These are phyloP conservation scores for Nomada fucata DNA, from an alignment of 2,888 invertebrate species.

Conservation along the genomic window DNA sequence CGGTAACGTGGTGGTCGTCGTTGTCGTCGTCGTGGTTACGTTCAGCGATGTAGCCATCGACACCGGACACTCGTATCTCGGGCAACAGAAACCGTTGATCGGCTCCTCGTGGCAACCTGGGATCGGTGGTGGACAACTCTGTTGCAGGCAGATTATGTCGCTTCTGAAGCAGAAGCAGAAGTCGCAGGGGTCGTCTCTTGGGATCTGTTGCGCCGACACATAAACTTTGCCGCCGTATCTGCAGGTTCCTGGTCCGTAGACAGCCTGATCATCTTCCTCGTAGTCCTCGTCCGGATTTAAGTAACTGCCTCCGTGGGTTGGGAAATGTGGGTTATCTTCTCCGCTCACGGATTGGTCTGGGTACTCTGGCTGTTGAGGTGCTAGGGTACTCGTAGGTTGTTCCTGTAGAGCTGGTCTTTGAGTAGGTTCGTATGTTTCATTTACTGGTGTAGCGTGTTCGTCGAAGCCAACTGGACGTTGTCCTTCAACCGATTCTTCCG, in stretches of 20 bases:
- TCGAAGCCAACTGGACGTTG: constrained; percentile 69
- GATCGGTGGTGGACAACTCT: constrained; percentile 97
- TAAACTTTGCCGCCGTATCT: constrained; percentile 96
- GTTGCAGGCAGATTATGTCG: constrained; percentile 97
- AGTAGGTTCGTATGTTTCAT: constrained; percentile 64
- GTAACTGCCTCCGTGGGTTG: constrained; percentile 84
- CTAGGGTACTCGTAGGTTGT: constrained; percentile 40
- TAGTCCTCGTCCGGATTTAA: constrained; percentile 88
- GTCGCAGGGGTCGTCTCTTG: constrained; percentile 96
- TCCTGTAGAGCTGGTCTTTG: constrained; percentile 29
- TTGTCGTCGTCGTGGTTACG: constrained; percentile 94
- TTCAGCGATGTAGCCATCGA: constrained; percentile 93
- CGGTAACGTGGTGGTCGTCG: constrained; percentile 93
- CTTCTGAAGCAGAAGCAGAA: constrained; percentile 99
- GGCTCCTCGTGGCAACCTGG: constrained; percentile 96
- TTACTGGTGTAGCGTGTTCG: constrained; percentile 66
- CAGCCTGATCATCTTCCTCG: constrained; percentile 90
- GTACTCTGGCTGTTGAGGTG: constrained; percentile 68
- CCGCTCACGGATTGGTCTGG: constrained; percentile 75
- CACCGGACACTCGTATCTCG: constrained; percentile 96
- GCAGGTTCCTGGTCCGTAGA: constrained; percentile 95
- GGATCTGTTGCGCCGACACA: constrained; percentile 97
- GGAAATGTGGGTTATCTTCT: constrained; percentile 80
- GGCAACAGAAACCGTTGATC: constrained; percentile 97
- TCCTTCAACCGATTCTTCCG: constrained; percentile 65